Percentiles rank a stretch among this genome's conserved stretches.
These are phyloP conservation scores for Sparus aurata DNA, from an alignment of 2,797 vertebrate genomes.

Conservation along the genomic window DNA sequence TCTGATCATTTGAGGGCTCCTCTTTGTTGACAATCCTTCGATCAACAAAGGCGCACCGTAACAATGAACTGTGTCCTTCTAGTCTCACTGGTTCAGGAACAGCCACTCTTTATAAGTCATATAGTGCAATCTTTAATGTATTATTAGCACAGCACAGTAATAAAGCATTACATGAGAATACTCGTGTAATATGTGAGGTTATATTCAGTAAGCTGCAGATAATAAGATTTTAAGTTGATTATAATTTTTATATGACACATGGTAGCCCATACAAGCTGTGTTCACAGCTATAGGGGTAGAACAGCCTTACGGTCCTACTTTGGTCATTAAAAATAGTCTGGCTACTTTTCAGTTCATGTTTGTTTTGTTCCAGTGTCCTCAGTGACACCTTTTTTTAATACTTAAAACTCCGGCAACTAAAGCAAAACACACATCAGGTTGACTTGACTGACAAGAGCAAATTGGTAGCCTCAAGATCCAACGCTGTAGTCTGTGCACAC, in stretches of 20 bases:
- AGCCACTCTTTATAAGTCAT: constrained; percentile 27
- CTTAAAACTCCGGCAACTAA: constrained; percentile 15
- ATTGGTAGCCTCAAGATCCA: constrained; percentile 25
- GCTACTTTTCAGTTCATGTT: constrained; percentile 16
- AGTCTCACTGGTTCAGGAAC: not conserved
- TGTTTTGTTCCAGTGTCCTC: constrained; percentile 19
- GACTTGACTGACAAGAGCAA: constrained; percentile 27
- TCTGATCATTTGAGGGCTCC: constrained; percentile 18
- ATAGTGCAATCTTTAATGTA: not conserved
- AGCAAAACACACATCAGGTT: constrained; percentile 27
- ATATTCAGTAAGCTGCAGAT: not conserved
- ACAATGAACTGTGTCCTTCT: constrained; percentile 16
- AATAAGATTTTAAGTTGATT: constrained; percentile 1
- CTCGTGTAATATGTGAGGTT: not conserved
- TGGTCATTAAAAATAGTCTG: constrained; percentile 28
- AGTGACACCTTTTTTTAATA: not conserved
- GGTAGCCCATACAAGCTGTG: too few species aligned
- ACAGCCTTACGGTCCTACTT: not conserved
- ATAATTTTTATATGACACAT: constrained; percentile 2
- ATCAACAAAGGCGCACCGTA: not conserved
- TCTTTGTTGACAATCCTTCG: not conserved
- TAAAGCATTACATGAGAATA: not conserved
- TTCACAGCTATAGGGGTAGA: constrained; percentile 1
- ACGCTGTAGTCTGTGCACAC: not conserved
- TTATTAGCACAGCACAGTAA: not conserved